Percentiles rank a stretch among this genome's conserved stretches.
Conservation (phyloP, 1,140 invertebrate species). For the Penaeus chinensis region DNA sequence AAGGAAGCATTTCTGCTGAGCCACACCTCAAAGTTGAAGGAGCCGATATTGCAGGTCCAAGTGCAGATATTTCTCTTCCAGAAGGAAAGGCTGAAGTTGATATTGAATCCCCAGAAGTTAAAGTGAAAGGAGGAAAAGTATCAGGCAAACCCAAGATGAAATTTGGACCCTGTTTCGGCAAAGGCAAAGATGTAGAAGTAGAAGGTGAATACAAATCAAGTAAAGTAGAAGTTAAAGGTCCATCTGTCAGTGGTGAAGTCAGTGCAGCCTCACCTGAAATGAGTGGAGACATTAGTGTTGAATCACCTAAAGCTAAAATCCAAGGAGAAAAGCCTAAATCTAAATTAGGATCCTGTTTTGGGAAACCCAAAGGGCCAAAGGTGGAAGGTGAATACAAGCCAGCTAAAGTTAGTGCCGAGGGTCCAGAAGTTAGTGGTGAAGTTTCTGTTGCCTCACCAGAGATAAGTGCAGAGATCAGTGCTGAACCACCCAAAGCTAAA, state of each 20-base stretch:
- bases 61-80: not conserved
- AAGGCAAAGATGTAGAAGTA: constrained; percentile 35
- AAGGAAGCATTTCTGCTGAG: not conserved
- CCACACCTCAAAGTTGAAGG: not conserved
- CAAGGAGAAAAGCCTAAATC: constrained; percentile 42
- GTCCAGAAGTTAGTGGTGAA: not conserved
- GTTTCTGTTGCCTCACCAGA: not conserved
- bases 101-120: constrained; percentile 39
- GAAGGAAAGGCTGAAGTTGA: constrained; percentile 12
- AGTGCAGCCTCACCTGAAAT: constrained; percentile 25
- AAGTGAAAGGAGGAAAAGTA: constrained; percentile 24
- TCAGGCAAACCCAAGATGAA: constrained; percentile 42
- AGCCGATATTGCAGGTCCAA: not conserved
- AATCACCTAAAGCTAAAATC: constrained; percentile 25
- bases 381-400: constrained; percentile 22
- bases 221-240: constrained; percentile 30
- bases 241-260: constrained; percentile 8
- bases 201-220: constrained; percentile 43
- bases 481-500: constrained; percentile 27
- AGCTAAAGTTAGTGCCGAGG: constrained; percentile 1
- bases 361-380: constrained; percentile 20
- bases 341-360: constrained; percentile 30
- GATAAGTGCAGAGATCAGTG: not conserved
- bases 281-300: constrained; percentile 32
- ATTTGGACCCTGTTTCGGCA: constrained; percentile 48